phyloP scores from a whole-genome alignment of 1,140 invertebrate species.

The Scaptomyza montana region DNA sequence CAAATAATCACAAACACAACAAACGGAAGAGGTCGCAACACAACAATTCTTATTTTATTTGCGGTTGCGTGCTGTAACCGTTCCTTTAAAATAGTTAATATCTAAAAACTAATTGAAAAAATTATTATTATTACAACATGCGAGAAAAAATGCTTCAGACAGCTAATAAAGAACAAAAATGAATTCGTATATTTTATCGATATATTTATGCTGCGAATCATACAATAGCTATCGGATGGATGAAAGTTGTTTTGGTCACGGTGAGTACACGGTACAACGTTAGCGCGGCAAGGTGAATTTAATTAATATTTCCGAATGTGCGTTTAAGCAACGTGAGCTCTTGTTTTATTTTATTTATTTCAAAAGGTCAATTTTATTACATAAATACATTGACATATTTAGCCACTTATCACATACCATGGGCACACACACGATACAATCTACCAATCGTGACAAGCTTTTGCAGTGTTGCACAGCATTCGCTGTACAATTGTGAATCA shows the following conservation, averaged over 20 bases:
- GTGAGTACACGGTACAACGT: neutral
- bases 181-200: slow-evolving; percentile 13
- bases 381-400: too few relatives aligned
- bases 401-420: neutral
- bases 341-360: too few relatives aligned
- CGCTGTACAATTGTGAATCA: slow-evolving; percentile 43
- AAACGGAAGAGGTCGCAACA: neutral
- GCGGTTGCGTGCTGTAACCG: slow-evolving; percentile 15
- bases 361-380: too few relatives aligned
- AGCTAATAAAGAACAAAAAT: slow-evolving; percentile 48
- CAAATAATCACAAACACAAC: slow-evolving; percentile 18
- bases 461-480: slow-evolving; percentile 35
- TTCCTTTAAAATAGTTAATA: slow-evolving; percentile 33
- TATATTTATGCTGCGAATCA: slow-evolving; percentile 2
- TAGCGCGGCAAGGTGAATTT: neutral
- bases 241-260: neutral
- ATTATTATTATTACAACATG: slow-evolving; percentile 58
- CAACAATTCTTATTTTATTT: neutral
- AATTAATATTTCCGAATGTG: too few relatives aligned
- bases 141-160: slow-evolving; percentile 52
- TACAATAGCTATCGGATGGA: neutral
- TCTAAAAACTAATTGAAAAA: slow-evolving; percentile 60
- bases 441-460: slow-evolving; percentile 2
- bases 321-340: too few relatives aligned
- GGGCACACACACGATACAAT: slow-evolving; percentile 20